Evolutionary conservation across 2,888 invertebrate species (phyloP).

Genomic region (Hedychridium roseum): DNA sequence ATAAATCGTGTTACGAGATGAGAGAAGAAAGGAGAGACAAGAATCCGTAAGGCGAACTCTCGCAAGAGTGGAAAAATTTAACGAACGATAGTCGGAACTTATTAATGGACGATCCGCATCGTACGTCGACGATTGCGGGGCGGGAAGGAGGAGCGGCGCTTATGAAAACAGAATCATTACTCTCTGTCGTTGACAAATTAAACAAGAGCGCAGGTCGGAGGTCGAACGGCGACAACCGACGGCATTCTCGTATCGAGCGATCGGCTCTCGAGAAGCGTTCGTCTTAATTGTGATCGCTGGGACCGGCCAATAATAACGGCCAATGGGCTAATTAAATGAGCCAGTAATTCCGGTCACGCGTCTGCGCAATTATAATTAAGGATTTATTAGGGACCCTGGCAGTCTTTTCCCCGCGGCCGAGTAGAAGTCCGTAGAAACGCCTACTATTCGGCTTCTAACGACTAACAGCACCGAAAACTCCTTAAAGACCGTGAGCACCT

Average conservation of each 20-base stretch:
- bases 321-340: conserved; percentile 57
- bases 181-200: conserved; percentile 28
- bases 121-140: conserved; percentile 2
- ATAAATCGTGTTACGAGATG: too few relatives aligned
- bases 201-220: conserved; percentile 33
- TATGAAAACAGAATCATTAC: background rate
- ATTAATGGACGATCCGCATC: too few relatives aligned
- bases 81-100: too few relatives aligned
- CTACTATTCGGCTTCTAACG: conserved; percentile 56
- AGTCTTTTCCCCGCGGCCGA: conserved; percentile 35
- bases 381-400: conserved; percentile 60
- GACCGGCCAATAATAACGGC: conserved; percentile 22
- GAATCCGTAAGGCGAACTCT: too few relatives aligned
- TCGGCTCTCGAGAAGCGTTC: background rate
- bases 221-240: conserved; percentile 8
- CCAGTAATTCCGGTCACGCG: conserved; percentile 63
- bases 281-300: background rate
- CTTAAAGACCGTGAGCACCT: conserved; percentile 48
- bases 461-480: conserved; percentile 60
- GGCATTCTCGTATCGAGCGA: conserved; percentile 2
- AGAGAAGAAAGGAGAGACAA: too few relatives aligned
- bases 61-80: too few relatives aligned
- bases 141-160: background rate
- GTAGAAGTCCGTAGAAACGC: conserved; percentile 55
- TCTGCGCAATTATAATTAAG: conserved; percentile 64